phyloP scores from a whole-genome alignment of 2,113 vertebrate species.

The Thermophis baileyi region DNA sequence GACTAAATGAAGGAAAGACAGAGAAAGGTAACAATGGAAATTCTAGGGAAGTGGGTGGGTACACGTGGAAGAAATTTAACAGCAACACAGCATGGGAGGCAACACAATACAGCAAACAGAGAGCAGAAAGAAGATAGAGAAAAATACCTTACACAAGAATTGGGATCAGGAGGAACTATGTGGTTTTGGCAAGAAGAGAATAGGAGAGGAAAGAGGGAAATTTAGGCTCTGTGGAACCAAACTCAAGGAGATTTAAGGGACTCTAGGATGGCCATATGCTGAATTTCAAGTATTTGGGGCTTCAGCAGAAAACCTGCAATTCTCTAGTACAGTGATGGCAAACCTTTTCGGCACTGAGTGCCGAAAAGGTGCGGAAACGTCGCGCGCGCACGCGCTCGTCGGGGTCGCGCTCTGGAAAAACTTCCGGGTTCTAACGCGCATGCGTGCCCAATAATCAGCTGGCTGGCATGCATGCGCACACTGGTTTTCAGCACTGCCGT shows the following conservation, averaged over 20 bases:
- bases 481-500: no score
- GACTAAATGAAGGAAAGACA: not conserved
- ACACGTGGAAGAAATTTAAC: not conserved
- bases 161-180: not conserved
- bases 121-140: not conserved
- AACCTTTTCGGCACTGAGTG: no score
- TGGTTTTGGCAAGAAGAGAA: not conserved
- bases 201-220: not conserved
- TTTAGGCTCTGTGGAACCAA: not conserved
- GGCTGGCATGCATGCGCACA: no score
- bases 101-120: not conserved
- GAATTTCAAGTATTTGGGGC: not conserved
- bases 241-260: not conserved
- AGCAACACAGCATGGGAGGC: not conserved
- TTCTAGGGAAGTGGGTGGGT: not conserved
- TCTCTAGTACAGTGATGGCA: not conserved
- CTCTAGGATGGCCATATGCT: not conserved
- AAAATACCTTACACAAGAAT: not conserved
- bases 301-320: not conserved
- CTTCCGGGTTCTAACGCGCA: no score
- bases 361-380: no score
- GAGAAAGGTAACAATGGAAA: not conserved
- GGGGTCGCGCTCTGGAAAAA: no score
- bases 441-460: no score
- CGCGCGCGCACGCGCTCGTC: no score